Evolutionary conservation across 1,140 invertebrate species (phyloP).

Genomic region (Nomia melanderi): DNA sequence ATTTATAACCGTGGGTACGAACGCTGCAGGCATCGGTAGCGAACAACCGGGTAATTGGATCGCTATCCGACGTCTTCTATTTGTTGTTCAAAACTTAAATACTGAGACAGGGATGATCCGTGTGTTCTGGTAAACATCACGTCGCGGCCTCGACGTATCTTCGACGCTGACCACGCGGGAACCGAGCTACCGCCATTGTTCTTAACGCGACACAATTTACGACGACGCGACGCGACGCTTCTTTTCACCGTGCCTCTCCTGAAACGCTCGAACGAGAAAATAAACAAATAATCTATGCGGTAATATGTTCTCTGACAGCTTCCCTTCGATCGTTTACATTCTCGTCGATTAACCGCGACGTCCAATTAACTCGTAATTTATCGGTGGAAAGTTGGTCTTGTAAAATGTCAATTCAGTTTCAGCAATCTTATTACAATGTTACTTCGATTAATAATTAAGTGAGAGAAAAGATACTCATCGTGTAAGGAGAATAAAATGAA

Average conservation of each 20-base stretch:
- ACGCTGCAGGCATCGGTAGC: slow-evolving; percentile 14
- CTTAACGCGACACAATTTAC: slow-evolving; percentile 20
- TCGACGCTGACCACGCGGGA: slow-evolving; percentile 52
- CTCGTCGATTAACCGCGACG: neutral
- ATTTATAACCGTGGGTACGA: slow-evolving; percentile 28
- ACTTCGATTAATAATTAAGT: no score
- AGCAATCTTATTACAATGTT: no score
- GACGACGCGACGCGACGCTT: no score
- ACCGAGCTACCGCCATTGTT: slow-evolving; percentile 3
- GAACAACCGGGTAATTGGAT: slow-evolving; percentile 56
- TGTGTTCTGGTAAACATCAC: slow-evolving; percentile 69
- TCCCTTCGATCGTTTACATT: neutral
- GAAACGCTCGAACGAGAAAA: neutral
- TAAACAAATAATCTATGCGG: neutral
- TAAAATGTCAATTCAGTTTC: no score
- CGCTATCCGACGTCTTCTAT: slow-evolving; percentile 69
- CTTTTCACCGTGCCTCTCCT: no score
- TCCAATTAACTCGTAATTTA: neutral
- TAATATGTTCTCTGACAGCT: neutral
- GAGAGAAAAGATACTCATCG: no score
- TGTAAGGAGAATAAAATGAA: no score
- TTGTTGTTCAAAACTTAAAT: slow-evolving; percentile 72
- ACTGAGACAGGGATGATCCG: slow-evolving; percentile 62
- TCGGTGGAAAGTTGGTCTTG: neutral
- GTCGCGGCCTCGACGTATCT: slow-evolving; percentile 47